Evolutionary conservation across 2,113 vertebrate genomes (phyloP), one percentile per base, ranked within the genome.

Genomic region (Martes martes): DNA sequence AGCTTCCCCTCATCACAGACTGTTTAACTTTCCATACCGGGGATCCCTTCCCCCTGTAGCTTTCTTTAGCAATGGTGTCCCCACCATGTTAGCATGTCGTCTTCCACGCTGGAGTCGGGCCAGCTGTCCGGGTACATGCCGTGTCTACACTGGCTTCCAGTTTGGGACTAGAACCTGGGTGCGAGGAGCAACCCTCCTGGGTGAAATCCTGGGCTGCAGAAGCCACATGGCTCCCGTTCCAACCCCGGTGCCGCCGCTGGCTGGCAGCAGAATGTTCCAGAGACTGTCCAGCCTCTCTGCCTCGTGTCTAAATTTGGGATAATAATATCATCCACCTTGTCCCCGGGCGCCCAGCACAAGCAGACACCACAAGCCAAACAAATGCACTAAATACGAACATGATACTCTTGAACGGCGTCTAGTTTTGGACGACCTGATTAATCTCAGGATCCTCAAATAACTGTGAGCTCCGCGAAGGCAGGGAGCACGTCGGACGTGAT

Each of bases 11-110:
- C 11, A 6, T 33, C 14, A 10, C 28, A 16, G 87, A 23, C 13
- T 24, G 11, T 26, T 6, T 6, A 7, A 55, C 24, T 23, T n/a
- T 3, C 15, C 7, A 7, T 4, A 24, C 11, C 26, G 10, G 33
- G 14, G 11, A 18, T 13, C 33, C 39, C 52, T 15, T 6, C 24
- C 15, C 18, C 15, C 33, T 6, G 2, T 10, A 9, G 26, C 50
- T 73, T 50, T 71, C 50, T 69, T 71, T 31, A 36, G 45, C 52
- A 6, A 13, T 33, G 61, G 24, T 1, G 18, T 55, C 14, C 7
- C 6, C 0, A 6, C 36, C n/a, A 0, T 1, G 6, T 57, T 7
- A 28, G 28, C 31, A 39, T 11, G 3, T 4, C 3, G 10, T 47
- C 83, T n/a, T 9, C 36, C 26, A 21, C 19, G 0, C 28, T 11